Percentiles rank a stretch among this genome's conserved stretches.
Evolutionary conservation across 2,113 vertebrate species (phyloP).

Genomic region (Alexandromys fortis): DNA sequence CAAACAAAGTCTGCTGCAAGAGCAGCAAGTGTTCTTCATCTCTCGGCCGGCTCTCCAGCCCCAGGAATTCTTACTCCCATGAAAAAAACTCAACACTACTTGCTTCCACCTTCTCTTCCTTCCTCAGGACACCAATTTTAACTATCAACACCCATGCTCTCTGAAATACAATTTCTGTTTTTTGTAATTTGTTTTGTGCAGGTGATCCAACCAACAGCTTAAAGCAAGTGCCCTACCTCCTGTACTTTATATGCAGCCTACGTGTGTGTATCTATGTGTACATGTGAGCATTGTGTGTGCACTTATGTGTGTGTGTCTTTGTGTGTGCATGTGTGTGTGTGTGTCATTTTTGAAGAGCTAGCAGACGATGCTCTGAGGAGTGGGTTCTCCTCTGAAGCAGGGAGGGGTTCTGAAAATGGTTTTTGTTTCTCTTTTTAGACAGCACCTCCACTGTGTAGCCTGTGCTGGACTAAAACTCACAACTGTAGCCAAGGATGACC

Average conservation of each 20-base stretch:
- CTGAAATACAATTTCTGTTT: background rate
- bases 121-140: background rate
- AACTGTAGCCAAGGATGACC: background rate
- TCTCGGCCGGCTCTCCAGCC: background rate
- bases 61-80: background rate
- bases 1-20: background rate
- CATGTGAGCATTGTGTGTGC: background rate
- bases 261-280: background rate
- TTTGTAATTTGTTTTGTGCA: background rate
- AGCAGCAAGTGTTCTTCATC: background rate
- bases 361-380: background rate
- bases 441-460: background rate
- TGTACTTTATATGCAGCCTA: background rate
- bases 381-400: background rate
- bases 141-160: background rate
- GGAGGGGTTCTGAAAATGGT: background rate
- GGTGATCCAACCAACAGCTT: background rate
- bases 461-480: background rate
- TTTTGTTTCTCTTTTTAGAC: background rate
- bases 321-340: background rate
- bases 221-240: background rate
- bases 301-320: background rate
- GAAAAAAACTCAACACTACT: background rate
- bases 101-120: background rate
- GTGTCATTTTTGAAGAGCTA: background rate